Evolutionary conservation across 1,140 invertebrate genomes (phyloP).

Genomic region (Anoplolepis gracilipes): DNA sequence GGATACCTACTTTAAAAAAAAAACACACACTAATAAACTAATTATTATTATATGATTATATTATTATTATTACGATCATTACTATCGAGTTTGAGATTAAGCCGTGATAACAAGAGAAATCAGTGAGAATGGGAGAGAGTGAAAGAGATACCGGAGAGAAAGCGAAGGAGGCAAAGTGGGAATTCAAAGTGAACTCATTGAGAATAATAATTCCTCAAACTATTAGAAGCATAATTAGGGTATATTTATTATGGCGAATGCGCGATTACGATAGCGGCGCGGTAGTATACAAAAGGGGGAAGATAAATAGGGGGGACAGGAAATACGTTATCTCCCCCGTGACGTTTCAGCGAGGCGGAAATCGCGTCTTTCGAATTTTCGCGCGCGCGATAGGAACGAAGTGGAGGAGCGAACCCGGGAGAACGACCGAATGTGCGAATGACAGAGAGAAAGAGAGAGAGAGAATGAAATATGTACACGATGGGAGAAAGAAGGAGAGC

Average conservation of each 20-base stretch:
- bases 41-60: constrained; percentile 81
- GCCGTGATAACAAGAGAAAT: constrained; percentile 81
- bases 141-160: constrained; percentile 51
- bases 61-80: constrained; percentile 83
- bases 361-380: constrained; percentile 68
- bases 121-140: constrained; percentile 60
- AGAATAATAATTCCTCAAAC: constrained; percentile 83
- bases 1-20: constrained; percentile 78
- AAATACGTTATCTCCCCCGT: constrained; percentile 57
- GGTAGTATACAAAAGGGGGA: constrained; percentile 49
- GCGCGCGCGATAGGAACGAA: constrained; percentile 59
- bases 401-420: constrained; percentile 45
- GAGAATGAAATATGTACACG: constrained; percentile 35
- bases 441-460: constrained; percentile 19
- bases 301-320: constrained; percentile 46
- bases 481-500: constrained; percentile 69
- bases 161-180: constrained; percentile 57
- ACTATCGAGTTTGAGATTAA: constrained; percentile 84
- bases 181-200: constrained; percentile 71
- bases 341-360: constrained; percentile 59
- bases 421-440: constrained; percentile 51
- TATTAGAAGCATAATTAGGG: constrained; percentile 83
- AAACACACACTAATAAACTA: constrained; percentile 82
- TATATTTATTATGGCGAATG: constrained; percentile 73
- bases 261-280: constrained; percentile 67